Evolutionary conservation across 2,797 vertebrate genomes (phyloP), one percentile per base, ranked within the genome.

Genomic region (Selene dorsalis): DNA sequence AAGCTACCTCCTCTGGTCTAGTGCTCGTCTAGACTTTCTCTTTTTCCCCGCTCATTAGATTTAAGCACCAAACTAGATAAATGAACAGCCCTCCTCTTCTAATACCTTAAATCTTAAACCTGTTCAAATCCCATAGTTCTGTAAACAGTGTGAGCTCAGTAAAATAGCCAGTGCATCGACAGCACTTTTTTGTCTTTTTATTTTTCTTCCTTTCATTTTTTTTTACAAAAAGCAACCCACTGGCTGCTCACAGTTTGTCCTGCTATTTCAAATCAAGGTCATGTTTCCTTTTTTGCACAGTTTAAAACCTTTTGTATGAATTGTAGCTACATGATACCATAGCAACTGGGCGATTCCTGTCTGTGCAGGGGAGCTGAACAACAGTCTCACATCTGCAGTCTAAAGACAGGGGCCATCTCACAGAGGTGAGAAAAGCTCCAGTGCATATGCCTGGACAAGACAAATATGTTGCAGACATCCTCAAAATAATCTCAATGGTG

Each of bases 1-100:
- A 8, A 89, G 91, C 91, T 69, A 75, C 90, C 88, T 91, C 89
- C 85, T 87, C 88, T 89, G 79, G 89, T 90, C 84, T 84, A 79
- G 68, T 67, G 82, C 83, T 88, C 38, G 87, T 93, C 91, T 92
- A 91, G 91, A 91, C 90, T 87, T 69, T 58, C 61, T 56, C 69
- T 62, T 61, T 39, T 55, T 48, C 50, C 45, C 61, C 1, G 45
- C 74, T 90, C 82, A 79, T 86, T 89, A 84, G 47, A 73, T 87
- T 83, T 84, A 82, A 87, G 63, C 18, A 17, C 45, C 55, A 78
- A 69, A 70, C 62, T 61, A 80, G 78, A 74, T 83, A 82, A 77
- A 90, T 63, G 63, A 74, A 59, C 75, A 77, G 58, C 64, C 47
- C 18, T 53, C 8, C 39, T 38, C 48, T 77, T 58, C 48, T 50